phyloP scores from a whole-genome alignment of 2,797 vertebrate species.

The Potorous gilbertii region DNA sequence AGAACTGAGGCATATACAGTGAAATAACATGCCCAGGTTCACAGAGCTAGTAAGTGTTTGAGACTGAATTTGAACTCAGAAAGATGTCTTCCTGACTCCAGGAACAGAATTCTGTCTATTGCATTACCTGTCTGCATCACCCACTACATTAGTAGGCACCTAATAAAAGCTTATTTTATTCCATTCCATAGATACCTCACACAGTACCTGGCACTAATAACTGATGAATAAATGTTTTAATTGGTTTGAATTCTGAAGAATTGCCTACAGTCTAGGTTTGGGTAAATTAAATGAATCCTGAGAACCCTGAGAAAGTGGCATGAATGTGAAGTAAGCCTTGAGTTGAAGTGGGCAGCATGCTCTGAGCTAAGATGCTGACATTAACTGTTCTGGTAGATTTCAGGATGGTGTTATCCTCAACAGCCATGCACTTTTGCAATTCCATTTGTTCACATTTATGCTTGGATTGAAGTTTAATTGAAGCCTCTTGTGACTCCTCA shows the following conservation, averaged over 20 bases:
- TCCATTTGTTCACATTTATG: constrained; percentile 23
- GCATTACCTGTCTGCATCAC: neutral
- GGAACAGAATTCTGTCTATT: neutral
- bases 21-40: neutral
- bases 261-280: neutral
- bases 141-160: neutral
- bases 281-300: neutral
- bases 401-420: neutral
- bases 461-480: constrained; percentile 49
- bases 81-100: neutral
- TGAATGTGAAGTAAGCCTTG: neutral
- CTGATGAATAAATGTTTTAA: neutral
- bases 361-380: neutral
- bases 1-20: neutral
- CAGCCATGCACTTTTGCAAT: neutral
- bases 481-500: neutral
- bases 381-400: constrained; percentile 1
- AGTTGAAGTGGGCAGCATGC: neutral
- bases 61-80: neutral
- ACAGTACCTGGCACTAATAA: neutral
- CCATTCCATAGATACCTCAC: neutral
- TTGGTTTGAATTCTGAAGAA: neutral
- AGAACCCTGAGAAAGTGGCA: neutral
- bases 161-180: neutral
- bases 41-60: neutral